phyloP scores from a whole-genome alignment of 2,797 vertebrate genomes.

The Leptatherina wallacei region DNA sequence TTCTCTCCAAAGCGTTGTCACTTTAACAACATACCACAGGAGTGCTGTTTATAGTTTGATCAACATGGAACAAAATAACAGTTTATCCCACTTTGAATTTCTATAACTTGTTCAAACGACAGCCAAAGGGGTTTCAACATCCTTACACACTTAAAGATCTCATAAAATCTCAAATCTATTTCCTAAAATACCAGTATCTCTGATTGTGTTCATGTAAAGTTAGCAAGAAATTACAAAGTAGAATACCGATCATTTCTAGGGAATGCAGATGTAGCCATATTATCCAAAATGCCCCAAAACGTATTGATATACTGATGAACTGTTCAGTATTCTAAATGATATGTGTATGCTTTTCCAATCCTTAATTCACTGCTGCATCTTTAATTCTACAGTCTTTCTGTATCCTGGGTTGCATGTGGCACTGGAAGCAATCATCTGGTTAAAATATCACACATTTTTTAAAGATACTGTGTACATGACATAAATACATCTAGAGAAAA shows the following conservation, averaged over 20 bases:
- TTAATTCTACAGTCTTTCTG: too few relatives aligned
- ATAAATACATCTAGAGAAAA: too few relatives aligned
- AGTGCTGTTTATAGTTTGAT: conserved; percentile 36
- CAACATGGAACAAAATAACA: conserved; percentile 33
- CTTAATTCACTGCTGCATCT: background rate
- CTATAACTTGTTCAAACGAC: conserved; percentile 7
- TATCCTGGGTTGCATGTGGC: too few relatives aligned
- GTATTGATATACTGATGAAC: background rate
- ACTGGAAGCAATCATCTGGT: background rate
- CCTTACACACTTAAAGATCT: background rate
- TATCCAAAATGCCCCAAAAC: background rate
- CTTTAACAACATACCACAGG: conserved; percentile 18
- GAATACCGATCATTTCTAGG: too few relatives aligned
- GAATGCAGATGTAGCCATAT: background rate
- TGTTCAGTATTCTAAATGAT: background rate
- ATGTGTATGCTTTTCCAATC: background rate
- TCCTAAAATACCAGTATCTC: background rate
- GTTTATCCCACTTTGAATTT: conserved; percentile 15
- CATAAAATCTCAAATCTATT: background rate
- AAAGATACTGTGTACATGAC: background rate
- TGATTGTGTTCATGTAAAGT: too few relatives aligned
- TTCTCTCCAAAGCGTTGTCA: conserved; percentile 14
- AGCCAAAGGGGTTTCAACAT: background rate
- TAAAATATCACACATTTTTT: background rate
- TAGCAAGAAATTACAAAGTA: background rate